Evolutionary conservation across 1,140 invertebrate species (phyloP), one percentile per base, ranked within the genome.

Genomic region (Trichogramma pretiosum): DNA sequence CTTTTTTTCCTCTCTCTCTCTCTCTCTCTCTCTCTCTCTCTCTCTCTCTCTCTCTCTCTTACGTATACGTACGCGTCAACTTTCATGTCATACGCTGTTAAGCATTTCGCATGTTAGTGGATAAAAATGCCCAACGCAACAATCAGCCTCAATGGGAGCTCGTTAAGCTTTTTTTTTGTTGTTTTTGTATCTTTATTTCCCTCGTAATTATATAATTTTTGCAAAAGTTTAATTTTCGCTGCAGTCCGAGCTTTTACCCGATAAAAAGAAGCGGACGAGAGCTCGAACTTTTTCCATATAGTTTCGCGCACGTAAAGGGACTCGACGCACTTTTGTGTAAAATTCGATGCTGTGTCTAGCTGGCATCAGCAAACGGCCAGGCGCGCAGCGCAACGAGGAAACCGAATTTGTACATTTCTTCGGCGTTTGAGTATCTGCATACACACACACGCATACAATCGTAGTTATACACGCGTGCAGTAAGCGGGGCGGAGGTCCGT

Each of bases 391-490:
- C n/a, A n/a, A n/a, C n/a, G n/a, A 35, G 22, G 28, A 39, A 40
- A 34, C 40, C 17, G 35, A 40, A 45, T 26, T 11, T 14, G 30
- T n/a, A n/a, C n/a, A n/a, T n/a, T 40, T 40, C 16, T 23, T 32
- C 35, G 35, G 14, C 33, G 28, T 23, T 36, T 14, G 38, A 52
- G 49, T 35, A 46, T 49, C 9, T 19, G 11, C 17, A 28, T 30
- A 13, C 35, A n/a, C 44, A n/a, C n/a, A n/a, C n/a, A n/a, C n/a
- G n/a, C n/a, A n/a, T n/a, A n/a, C n/a, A n/a, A n/a, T n/a, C n/a
- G n/a, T n/a, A n/a, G n/a, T n/a, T n/a, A n/a, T n/a, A n/a, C n/a
- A n/a, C n/a, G n/a, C n/a, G n/a, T n/a, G n/a, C n/a, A n/a, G n/a
- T n/a, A n/a, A n/a, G n/a, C n/a, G n/a, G n/a, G n/a, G n/a, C n/a